Percentiles rank a stretch among this genome's conserved stretches.
Evolutionary conservation across 2,113 vertebrate species (phyloP).

Genomic region (Microtus richardsoni): DNA sequence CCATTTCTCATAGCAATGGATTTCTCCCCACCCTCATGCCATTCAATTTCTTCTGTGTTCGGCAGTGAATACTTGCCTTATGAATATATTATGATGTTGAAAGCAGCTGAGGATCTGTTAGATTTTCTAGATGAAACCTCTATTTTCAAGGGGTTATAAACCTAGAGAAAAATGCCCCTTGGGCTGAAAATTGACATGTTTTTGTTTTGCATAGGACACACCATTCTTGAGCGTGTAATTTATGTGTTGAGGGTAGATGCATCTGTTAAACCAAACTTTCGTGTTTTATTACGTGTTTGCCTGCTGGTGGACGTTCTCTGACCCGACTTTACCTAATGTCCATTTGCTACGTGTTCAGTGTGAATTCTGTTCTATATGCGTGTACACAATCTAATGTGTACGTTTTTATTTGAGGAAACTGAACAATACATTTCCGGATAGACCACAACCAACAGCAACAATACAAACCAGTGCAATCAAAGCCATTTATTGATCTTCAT

Average conservation of each 20-base stretch:
- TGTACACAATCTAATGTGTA: not conserved
- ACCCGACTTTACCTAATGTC: slow-evolving; percentile 16
- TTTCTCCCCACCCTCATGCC: slow-evolving; percentile 12
- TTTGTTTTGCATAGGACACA: slow-evolving; percentile 38
- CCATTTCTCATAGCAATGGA: slow-evolving; percentile 43
- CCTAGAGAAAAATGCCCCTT: slow-evolving; percentile 62
- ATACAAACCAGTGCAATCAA: slow-evolving; percentile 12
- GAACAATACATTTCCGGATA: slow-evolving; percentile 4
- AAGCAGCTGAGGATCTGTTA: slow-evolving; percentile 61
- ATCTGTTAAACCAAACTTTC: slow-evolving; percentile 41
- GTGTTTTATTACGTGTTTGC: slow-evolving; percentile 51
- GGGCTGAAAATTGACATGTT: slow-evolving; percentile 65
- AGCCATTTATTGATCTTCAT: slow-evolving; percentile 41
- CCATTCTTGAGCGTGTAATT: slow-evolving; percentile 57
- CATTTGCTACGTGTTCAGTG: not conserved
- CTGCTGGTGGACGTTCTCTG: slow-evolving; percentile 43
- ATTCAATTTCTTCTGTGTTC: slow-evolving; percentile 53
- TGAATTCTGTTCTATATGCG: slow-evolving; percentile 7
- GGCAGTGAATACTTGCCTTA: slow-evolving; percentile 26
- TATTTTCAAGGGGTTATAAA: slow-evolving; percentile 75
- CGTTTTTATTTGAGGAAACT: slow-evolving; percentile 49
- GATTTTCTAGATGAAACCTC: slow-evolving; percentile 72
- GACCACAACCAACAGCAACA: not conserved
- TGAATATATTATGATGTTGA: slow-evolving; percentile 61
- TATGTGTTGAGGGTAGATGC: slow-evolving; percentile 48